These are phyloP conservation scores for Takifugu flavidus DNA, from an alignment of 2,113 vertebrate species.

Conservation along the genomic window DNA sequence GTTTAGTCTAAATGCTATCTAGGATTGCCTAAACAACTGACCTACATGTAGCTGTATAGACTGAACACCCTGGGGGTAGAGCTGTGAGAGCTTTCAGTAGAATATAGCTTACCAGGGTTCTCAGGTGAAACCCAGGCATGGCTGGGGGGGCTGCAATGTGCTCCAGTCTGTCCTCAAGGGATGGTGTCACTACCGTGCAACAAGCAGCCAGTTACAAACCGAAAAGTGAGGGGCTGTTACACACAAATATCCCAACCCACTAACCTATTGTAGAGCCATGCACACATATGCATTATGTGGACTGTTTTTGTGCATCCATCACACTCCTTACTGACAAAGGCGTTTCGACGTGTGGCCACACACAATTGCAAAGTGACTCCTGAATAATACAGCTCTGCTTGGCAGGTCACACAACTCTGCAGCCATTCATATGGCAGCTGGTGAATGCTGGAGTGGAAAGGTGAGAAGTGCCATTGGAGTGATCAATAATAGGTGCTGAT, in stretches of 20 bases:
- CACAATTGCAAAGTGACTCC: slow-evolving; percentile 46
- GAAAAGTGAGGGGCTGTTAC: slow-evolving; percentile 14
- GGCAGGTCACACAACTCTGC: slow-evolving; percentile 42
- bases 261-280: slow-evolving; percentile 9
- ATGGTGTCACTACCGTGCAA: slow-evolving; percentile 46
- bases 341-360: slow-evolving; percentile 16
- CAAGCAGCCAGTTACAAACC: slow-evolving; percentile 10
- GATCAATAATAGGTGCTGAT: slow-evolving; percentile 66
- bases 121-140: slow-evolving; percentile 61
- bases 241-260: slow-evolving; percentile 32
- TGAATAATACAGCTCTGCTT: slow-evolving; percentile 74
- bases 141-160: slow-evolving; percentile 51
- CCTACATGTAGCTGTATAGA: slow-evolving; percentile 31
- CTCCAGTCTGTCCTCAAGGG: slow-evolving; percentile 47
- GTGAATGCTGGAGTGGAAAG: slow-evolving; percentile 70
- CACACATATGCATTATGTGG: slow-evolving; percentile 20
- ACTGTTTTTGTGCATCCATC: slow-evolving; percentile 8
- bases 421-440: slow-evolving; percentile 66
- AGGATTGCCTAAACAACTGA: slow-evolving; percentile 16
- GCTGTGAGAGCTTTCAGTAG: slow-evolving; percentile 38
- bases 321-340: slow-evolving; percentile 20
- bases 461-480: slow-evolving; percentile 60
- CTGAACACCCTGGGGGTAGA: slow-evolving; percentile 25
- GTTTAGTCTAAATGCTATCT: too few relatives aligned
- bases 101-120: slow-evolving; percentile 69